A percentile compares a stretch with the other conserved stretches of the same genome.
Conservation (phyloP, 2,797 vertebrate species). For the Esox masquinongy region DNA sequence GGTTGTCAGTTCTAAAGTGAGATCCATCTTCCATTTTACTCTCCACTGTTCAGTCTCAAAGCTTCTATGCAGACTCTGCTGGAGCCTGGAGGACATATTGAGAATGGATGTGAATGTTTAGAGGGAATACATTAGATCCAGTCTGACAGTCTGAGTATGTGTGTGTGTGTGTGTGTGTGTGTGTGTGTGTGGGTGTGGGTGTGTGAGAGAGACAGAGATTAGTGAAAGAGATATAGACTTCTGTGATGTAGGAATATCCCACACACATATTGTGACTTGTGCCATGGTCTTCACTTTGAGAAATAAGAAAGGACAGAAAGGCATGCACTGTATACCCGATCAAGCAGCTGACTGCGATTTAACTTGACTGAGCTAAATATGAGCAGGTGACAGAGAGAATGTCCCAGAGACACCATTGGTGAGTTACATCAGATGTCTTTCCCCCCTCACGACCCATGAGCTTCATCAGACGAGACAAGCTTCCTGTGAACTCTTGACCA, state of each 20-base stretch:
- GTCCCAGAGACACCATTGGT: not conserved
- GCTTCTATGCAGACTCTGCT: not conserved
- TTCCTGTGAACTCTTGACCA: not conserved
- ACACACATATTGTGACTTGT: not conserved
- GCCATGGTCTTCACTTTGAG: not conserved
- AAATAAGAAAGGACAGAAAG: not conserved
- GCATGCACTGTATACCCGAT: not conserved
- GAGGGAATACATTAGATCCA: not conserved
- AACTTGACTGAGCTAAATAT: slow-evolving; percentile 38
- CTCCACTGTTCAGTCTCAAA: not conserved
- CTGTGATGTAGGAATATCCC: not conserved
- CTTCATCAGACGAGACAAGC: not conserved
- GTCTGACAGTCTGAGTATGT: no score
- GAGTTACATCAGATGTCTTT: not conserved
- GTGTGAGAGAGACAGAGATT: not conserved
- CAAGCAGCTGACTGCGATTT: not conserved
- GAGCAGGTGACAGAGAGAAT: slow-evolving; percentile 40
- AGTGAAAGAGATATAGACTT: not conserved
- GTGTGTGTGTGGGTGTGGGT: no score
- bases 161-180: no score
- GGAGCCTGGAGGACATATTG: not conserved
- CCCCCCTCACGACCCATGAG: not conserved
- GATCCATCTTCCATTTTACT: not conserved
- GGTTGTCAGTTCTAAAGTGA: not conserved
- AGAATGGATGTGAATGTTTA: not conserved